A percentile compares a stretch with the other conserved stretches of the same genome.
Evolutionary conservation across 2,797 vertebrate species (phyloP).

Genomic region (Kryptopterus vitreolus): DNA sequence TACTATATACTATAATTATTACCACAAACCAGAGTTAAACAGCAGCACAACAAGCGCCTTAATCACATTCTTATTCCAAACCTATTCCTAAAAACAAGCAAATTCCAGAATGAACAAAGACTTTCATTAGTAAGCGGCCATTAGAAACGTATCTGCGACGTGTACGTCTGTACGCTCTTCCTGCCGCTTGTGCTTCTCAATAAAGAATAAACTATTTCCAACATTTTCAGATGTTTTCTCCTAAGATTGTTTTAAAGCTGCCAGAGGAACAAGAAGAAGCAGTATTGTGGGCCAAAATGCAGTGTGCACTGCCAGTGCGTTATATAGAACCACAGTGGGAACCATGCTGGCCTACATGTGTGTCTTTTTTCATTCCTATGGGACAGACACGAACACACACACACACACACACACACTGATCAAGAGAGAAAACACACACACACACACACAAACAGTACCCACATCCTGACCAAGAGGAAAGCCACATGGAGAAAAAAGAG

Average conservation of each 20-base stretch:
- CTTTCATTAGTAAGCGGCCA: background rate
- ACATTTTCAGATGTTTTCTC: conserved; percentile 10
- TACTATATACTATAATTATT: background rate
- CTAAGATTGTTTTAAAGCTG: conserved; percentile 29
- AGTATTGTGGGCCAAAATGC: conserved; percentile 10
- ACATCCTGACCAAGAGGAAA: conserved; percentile 54
- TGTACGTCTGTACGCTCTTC: background rate
- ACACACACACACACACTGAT: conserved; percentile 29
- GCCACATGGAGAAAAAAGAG: conserved; percentile 46
- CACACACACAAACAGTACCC: conserved; percentile 53
- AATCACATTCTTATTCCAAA: background rate
- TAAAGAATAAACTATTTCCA: conserved; percentile 10
- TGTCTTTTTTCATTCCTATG: conserved; percentile 9
- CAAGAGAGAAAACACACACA: conserved; percentile 36
- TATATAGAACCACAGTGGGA: background rate
- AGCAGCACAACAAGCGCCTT: background rate
- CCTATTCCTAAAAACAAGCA: background rate
- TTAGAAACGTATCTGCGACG: background rate
- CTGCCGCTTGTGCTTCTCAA: background rate
- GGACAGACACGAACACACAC: conserved; percentile 30
- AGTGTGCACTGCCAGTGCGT: background rate
- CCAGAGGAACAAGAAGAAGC: conserved; percentile 40
- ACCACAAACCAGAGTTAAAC: background rate
- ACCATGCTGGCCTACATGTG: conserved; percentile 19
- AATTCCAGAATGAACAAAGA: conserved; percentile 17